phyloP scores from a whole-genome alignment of 2,113 vertebrate genomes.

The Tympanuchus pallidicinctus region DNA sequence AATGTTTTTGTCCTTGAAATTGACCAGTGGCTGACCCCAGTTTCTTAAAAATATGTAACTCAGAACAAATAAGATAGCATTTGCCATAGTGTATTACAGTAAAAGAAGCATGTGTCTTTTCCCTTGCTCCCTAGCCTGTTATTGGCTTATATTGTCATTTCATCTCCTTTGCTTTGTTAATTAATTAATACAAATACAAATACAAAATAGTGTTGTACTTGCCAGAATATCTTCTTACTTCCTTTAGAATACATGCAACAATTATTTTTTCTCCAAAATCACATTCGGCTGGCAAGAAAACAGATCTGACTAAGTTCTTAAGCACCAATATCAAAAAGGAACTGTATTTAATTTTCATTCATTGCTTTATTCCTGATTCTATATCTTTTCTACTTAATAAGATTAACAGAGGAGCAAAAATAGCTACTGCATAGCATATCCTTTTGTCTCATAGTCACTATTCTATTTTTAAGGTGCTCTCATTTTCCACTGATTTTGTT shows the following conservation, averaged over 20 bases:
- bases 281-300: background rate
- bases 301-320: background rate
- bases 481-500: background rate
- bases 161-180: background rate
- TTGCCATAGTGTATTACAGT: background rate
- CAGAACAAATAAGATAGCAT: background rate
- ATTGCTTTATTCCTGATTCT: background rate
- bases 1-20: background rate
- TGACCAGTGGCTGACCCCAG: background rate
- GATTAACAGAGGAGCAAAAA: background rate
- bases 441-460: background rate
- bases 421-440: background rate
- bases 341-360: background rate
- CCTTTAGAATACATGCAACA: background rate
- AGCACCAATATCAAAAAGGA: background rate
- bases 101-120: background rate
- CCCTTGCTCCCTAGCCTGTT: background rate
- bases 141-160: background rate
- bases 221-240: background rate
- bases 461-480: background rate
- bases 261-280: background rate
- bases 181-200: background rate
- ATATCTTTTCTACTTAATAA: background rate
- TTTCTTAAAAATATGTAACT: background rate
- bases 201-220: background rate